Conservation (phyloP, 2,113 vertebrate genomes). For the Pluvianellus socialis region DNA sequence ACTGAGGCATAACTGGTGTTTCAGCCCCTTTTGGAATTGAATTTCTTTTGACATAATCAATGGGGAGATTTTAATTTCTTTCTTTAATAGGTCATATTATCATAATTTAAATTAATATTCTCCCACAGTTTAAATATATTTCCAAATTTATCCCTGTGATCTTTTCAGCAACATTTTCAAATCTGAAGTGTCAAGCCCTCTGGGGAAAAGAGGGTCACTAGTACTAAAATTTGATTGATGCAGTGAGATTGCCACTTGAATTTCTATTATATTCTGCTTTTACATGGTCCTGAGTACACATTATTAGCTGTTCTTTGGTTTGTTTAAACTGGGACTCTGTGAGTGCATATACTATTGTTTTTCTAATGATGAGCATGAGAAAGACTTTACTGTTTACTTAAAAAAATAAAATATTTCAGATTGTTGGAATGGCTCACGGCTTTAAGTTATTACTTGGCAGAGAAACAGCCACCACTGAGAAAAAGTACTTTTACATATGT, state of each 20-base stretch:
- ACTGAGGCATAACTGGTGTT: not conserved
- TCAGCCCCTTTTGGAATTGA: not conserved
- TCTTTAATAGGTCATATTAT: conserved; percentile 57
- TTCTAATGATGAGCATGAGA: not conserved
- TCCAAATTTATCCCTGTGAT: conserved; percentile 32
- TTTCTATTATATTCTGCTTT: not conserved
- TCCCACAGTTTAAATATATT: not conserved
- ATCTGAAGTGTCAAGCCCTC: not conserved
- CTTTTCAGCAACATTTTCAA: not conserved
- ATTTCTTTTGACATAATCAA: not conserved
- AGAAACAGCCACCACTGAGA: not conserved
- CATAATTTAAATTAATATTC: conserved; percentile 47
- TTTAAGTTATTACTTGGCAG: not conserved
- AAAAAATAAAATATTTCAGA: not conserved
- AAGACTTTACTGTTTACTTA: not conserved
- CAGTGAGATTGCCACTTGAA: not conserved
- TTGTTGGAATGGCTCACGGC: not conserved
- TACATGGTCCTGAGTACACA: not conserved
- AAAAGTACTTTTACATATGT: not conserved
- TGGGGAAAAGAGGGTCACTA: not conserved
- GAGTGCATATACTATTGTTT: not conserved
- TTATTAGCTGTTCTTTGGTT: not conserved
- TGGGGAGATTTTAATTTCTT: conserved; percentile 29
- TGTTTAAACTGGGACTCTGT: not conserved
- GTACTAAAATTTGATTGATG: not conserved